Base-by-base conservation (phyloP, 1,140 invertebrate species). In the Calephelis virginiensis region DNA sequence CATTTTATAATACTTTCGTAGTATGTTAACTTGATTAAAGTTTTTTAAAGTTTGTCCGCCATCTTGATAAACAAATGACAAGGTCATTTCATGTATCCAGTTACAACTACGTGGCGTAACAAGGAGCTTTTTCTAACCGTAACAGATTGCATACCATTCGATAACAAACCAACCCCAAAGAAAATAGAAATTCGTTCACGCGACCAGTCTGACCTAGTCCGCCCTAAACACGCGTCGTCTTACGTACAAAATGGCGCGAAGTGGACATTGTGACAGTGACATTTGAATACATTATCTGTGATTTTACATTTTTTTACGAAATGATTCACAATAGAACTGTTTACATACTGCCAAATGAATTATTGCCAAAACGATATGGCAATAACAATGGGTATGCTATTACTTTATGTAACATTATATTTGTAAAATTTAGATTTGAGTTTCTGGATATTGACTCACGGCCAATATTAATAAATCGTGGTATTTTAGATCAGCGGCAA, bases 311-410 rank as follows among this genome's bases (percentile, higher is more conserved):
- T 60, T 63, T 37, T 60, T 40, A 66, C 59, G 81, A 69, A 60
- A 89, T 91, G 89, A 85, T 89, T 73, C 86, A 91, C 64, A 89
- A 91, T 66, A 81, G 85, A 59, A 91, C 89, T 45, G 89, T 91
- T 46, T 90, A 89, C 63, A 89, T 91, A 69, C 77, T 91, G 75
- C 89, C 89, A 71, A 91, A 91, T 62, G 89, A 91, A 76, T 71
- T 91, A 8, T 72, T 91, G 66, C 89, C 89, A 70, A 89, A 88
- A 73, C 78, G 86, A 66, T 90, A 89, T 66, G 81, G 73, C 53
- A 71, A 72, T 14, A 59, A 64, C 47, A 53, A 67, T 38, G 70
- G 73, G 73, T 74, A 74, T 53, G 61, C 46, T 7, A 11, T n/a
- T 49, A 38, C 14, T 43, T 50, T 56, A 13, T 43, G 5, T 43